Conservation (phyloP, 2,113 vertebrate genomes). For the Pan troglodytes region DNA sequence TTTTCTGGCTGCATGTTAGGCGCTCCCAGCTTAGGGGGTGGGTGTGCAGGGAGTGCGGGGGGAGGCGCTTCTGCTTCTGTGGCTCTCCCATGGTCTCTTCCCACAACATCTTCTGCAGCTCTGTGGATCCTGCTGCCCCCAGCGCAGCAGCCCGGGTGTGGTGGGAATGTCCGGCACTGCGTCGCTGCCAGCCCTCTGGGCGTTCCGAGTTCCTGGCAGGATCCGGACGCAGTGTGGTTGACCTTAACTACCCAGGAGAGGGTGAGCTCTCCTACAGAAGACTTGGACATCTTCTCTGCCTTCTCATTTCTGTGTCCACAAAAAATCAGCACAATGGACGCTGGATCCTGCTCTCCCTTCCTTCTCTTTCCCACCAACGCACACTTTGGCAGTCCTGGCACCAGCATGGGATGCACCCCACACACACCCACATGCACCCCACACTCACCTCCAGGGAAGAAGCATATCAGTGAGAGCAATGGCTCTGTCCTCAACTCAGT, state of each 20-base stretch:
- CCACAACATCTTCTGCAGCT: neutral
- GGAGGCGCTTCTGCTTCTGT: neutral
- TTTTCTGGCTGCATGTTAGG: rapidly evolving
- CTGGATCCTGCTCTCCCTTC: neutral
- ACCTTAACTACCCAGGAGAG: too few relatives aligned
- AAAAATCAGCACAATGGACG: neutral
- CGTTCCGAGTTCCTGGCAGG: neutral
- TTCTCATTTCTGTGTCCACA: neutral
- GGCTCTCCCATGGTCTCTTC: neutral
- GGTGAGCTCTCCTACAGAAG: neutral
- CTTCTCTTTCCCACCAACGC: neutral
- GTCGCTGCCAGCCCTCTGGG: rapidly evolving
- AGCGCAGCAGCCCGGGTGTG: rapidly evolving
- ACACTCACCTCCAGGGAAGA: neutral
- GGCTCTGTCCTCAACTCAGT: neutral
- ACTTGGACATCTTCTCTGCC: neutral
- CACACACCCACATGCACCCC: neutral
- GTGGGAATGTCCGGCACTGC: neutral
- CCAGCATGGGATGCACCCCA: neutral
- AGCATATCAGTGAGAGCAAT: rapidly evolving
- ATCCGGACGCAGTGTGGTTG: neutral
- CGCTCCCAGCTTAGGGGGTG: rapidly evolving
- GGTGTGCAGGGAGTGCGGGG: neutral
- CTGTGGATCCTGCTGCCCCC: neutral
- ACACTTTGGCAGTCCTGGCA: neutral